These are phyloP conservation scores for Rhinichthys klamathensis DNA, from an alignment of 2,113 vertebrate species.

Conservation along the genomic window DNA sequence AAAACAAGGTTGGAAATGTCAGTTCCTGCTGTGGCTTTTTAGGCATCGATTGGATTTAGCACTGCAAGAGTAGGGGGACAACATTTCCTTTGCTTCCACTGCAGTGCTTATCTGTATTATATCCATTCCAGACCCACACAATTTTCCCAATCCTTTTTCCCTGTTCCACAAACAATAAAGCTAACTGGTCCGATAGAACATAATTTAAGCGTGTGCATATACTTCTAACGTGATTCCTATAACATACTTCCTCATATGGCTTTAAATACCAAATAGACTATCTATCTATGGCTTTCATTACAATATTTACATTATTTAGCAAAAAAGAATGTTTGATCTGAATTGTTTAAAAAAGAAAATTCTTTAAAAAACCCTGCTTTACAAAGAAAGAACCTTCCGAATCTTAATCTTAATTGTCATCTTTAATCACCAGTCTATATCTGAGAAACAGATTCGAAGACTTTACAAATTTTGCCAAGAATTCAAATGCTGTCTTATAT, in stretches of 20 bases:
- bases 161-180: conserved; percentile 9
- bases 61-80: not conserved
- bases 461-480: not conserved
- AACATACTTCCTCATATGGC: conserved; percentile 21
- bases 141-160: not conserved
- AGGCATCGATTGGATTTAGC: conserved; percentile 13
- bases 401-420: not conserved
- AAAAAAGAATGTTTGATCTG: not conserved
- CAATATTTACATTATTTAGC: conserved; percentile 17
- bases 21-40: conserved; percentile 10
- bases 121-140: not conserved
- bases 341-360: not conserved
- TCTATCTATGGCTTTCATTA: conserved; percentile 51
- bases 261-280: conserved; percentile 31
- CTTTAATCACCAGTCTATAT: not conserved
- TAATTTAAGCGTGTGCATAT: conserved; percentile 13
- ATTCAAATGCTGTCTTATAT: not conserved
- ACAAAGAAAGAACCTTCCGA: not conserved
- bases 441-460: not conserved
- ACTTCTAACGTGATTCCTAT: not conserved
- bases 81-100: not conserved
- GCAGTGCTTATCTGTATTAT: not conserved
- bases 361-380: not conserved
- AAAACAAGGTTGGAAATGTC: conserved; percentile 29
- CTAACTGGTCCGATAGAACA: conserved; percentile 13